Evolutionary conservation across 2,113 vertebrate species (phyloP), one percentile per base, ranked within the genome.

Genomic region (Callipepla squamata): DNA sequence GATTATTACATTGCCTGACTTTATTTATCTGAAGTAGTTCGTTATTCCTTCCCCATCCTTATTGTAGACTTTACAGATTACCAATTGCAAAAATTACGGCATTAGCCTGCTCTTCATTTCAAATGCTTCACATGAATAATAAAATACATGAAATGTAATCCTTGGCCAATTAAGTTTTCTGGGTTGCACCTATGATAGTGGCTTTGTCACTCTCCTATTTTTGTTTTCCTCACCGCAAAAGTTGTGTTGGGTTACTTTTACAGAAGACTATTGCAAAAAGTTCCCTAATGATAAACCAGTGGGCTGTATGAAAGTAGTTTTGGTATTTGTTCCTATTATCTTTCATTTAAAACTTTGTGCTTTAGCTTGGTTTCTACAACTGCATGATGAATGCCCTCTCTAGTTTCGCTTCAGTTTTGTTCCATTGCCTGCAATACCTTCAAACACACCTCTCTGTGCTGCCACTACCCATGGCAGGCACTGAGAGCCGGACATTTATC

Each of bases 71-170:
- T 80, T 20, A 51, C 50, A 21, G 30, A 34, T 42, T 44, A 38
- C 7, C 38, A 62, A 12, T 11, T 61, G 11, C 21, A 90, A 73
- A 61, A 34, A 72, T 47, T 50, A 45, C 45, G 83, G 0, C 18
- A 28, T 80, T 55, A 83, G 91, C 22, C 17, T 93, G n/a, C 68
- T 88, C 48, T 78, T 89, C 80, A 77, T 72, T 95, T 91, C 53
- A 48, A 95, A 82, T 19, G 30, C 63, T 90, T 94, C 62, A 80
- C 19, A 57, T 78, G 26, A 93, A 77, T 81, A 59, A 68, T 72
- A 72, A 42, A 32, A 80, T 30, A 89, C 20, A 22, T 25, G 13
- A 96, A 59, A 7, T 67, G 51, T 57, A 90, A 89, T 9, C 26
- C 26, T 22, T 87, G 87, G 38, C 22, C 50, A 74, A 74, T 47